Base-by-base conservation (phyloP, 23 tunicate species). In the Diplosoma virens region DNA sequence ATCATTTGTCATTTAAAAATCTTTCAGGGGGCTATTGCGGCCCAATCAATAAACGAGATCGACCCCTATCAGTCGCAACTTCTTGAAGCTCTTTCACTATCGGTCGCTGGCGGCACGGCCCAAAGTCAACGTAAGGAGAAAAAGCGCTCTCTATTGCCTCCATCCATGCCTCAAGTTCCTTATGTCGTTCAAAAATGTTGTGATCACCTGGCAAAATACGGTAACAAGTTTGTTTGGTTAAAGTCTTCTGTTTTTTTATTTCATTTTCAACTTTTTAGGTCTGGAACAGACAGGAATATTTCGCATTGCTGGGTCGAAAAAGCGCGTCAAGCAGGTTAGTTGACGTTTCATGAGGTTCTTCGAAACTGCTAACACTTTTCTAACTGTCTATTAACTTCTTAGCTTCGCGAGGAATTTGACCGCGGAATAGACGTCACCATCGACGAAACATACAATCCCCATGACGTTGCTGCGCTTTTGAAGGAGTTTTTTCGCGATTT, bases 121-220 rank as follows among this genome's bases (percentile, higher is more conserved):
- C 81, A 75, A 37, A 86, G 48, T 50, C 92, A 86, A 23, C 26
- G 47, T 16, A 59, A 67, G 36, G 81, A 75, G 32, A 76, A 85
- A 36, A 85, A 85, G 46, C 75, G 88, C 76, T 84, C 91, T 30
- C 77, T 92, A 34, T 67, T 88, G 59, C 91, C 97, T 16, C 91
- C 97, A 0, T 85, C 97, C 1, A 92, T 92, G 97, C 69, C 82
- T 18, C 92, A 85, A 76, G 97, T 92, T 14, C 97, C 97, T 16
- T 92, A 92, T 60, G 97, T 84, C 7, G 97, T 92, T 18, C 97
- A 92, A 48, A 92, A 92, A 58, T 92, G 97, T 84, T 92, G 97
- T 59, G 97, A 89, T 74, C 87, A 92, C 63, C 87, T 92, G 11
- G 31, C 76, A 31, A 84, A 92, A 65, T 79, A 85, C 59, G 97